Conservation (phyloP, 2,113 vertebrate species). For the Sula dactylatra region DNA sequence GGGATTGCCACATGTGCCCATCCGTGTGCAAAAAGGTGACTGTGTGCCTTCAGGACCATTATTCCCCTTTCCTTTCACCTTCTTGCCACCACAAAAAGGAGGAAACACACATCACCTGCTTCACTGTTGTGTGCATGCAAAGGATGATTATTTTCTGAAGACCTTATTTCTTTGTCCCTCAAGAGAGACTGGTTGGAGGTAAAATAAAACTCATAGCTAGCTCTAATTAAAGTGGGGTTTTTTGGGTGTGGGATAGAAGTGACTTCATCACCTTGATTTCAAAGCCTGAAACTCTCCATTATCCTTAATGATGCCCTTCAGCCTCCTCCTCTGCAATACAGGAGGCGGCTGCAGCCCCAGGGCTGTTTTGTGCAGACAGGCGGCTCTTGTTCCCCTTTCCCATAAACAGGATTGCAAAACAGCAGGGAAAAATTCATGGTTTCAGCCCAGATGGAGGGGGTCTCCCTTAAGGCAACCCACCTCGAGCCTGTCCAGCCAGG, state of each 20-base stretch:
- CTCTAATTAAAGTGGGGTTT: not conserved
- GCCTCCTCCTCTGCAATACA: not conserved
- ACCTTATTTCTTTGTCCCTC: not conserved
- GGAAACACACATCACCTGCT: not conserved
- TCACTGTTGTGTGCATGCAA: not conserved
- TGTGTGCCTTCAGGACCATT: rapidly evolving
- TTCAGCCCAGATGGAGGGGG: not conserved
- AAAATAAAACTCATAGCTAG: not conserved
- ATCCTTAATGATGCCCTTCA: not conserved
- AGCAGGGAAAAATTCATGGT: not conserved
- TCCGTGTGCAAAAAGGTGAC: not conserved
- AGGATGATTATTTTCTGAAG: not conserved
- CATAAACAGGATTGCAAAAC: not conserved
- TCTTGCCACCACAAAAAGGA: not conserved
- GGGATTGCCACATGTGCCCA: not conserved
- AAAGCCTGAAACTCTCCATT: not conserved
- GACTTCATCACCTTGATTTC: not conserved
- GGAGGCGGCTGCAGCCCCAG: not conserved
- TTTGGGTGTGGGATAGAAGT: not conserved
- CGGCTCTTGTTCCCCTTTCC: not conserved
- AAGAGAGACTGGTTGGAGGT: not conserved
- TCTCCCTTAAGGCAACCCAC: too few species aligned
- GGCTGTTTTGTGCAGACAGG: not conserved
- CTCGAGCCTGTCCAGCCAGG: not conserved
- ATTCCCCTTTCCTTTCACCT: not conserved